Percentiles rank a stretch among this genome's conserved stretches.
These are phyloP conservation scores for Amphipyra berbera DNA, from an alignment of 2,888 invertebrate species.

Conservation along the genomic window DNA sequence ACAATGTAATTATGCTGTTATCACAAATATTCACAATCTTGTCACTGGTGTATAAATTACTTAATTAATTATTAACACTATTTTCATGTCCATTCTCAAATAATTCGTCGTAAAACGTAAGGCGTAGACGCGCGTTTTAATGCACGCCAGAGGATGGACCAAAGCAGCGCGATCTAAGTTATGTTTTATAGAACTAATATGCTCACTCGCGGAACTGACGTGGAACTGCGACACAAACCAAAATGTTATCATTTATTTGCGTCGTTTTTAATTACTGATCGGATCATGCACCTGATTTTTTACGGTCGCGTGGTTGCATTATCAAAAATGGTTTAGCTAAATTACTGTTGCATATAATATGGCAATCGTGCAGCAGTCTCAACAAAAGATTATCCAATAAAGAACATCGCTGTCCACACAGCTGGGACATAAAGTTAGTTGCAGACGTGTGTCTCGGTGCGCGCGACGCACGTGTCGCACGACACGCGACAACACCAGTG, in stretches of 20 bases:
- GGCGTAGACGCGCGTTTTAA: not conserved
- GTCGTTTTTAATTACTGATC: too few relatives aligned
- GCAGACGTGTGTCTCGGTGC: constrained; percentile 92
- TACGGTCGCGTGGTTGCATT: too few relatives aligned
- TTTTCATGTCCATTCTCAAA: constrained; percentile 22
- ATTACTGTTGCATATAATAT: not conserved
- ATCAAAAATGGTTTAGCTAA: too few relatives aligned
- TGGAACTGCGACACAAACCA: not conserved
- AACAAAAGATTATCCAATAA: too few relatives aligned
- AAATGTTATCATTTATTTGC: too few relatives aligned
- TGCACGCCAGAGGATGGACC: not conserved
- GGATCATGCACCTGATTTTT: not conserved
- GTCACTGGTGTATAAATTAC: constrained; percentile 35
- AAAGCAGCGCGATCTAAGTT: not conserved
- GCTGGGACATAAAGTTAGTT: constrained; percentile 56
- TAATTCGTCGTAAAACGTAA: not conserved
- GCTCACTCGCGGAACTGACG: not conserved
- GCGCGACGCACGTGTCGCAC: constrained; percentile 95
- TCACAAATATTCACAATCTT: constrained; percentile 49
- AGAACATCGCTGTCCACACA: too few relatives aligned
- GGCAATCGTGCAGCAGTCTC: not conserved
- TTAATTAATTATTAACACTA: constrained; percentile 24
- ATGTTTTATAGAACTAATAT: not conserved
- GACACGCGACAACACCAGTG: constrained; percentile 99
- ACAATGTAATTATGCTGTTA: constrained; percentile 31